Evolutionary conservation across 1,140 invertebrate genomes (phyloP).

Genomic region (Adoxophyes honmai): DNA sequence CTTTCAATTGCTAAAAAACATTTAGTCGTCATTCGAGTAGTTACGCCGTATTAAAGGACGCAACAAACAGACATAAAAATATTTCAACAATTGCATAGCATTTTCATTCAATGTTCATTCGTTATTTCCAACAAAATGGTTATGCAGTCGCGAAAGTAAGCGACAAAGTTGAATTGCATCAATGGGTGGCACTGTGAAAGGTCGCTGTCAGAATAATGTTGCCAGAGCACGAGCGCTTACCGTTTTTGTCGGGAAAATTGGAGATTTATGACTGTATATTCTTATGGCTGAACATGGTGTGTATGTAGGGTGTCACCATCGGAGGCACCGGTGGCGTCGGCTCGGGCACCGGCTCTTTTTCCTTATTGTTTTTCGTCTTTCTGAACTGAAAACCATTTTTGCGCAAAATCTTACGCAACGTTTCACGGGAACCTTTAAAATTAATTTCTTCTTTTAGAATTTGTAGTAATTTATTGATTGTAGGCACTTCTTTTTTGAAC

Average conservation of each 20-base stretch:
- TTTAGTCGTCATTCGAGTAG: background rate
- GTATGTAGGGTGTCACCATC: conserved; percentile 64
- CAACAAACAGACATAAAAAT: background rate
- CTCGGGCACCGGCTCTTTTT: conserved; percentile 55
- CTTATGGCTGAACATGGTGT: conserved; percentile 66
- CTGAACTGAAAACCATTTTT: conserved; percentile 69
- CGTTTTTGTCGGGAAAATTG: background rate
- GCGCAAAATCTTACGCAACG: conserved; percentile 59
- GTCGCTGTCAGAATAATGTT: conserved; percentile 9
- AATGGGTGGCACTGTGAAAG: conserved; percentile 4
- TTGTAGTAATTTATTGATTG: conserved; percentile 63
- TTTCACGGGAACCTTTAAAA: conserved; percentile 66
- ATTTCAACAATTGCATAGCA: background rate
- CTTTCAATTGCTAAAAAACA: conserved; percentile 4
- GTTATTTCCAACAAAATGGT: conserved; percentile 8
- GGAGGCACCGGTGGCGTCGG: conserved; percentile 49
- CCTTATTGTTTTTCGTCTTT: conserved; percentile 65
- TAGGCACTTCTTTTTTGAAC: conserved; percentile 69
- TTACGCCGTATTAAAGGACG: background rate
- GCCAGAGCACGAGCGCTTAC: background rate
- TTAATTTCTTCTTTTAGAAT: conserved; percentile 68
- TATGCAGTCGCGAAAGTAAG: conserved; percentile 6
- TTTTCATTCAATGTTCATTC: background rate
- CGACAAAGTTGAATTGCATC: background rate
- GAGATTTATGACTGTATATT: conserved; percentile 53